Percentiles rank a stretch among this genome's conserved stretches.
These are phyloP conservation scores for Chelonia mydas DNA, from an alignment of 2,797 vertebrate genomes.

Conservation along the genomic window DNA sequence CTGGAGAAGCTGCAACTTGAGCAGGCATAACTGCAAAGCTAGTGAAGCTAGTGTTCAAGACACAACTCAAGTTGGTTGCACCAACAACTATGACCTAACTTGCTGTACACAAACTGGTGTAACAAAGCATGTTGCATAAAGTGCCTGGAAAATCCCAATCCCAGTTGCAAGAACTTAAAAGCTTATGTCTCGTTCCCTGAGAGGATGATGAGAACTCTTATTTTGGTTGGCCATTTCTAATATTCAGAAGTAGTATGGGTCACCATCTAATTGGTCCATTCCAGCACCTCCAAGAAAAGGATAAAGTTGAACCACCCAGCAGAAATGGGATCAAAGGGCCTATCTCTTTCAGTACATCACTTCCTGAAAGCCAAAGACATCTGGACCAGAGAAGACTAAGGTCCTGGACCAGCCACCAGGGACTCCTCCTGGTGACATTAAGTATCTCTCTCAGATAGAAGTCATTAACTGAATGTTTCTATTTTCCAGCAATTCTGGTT, in stretches of 20 bases:
- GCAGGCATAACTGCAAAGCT: not conserved
- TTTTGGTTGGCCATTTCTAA: not conserved
- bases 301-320: not conserved
- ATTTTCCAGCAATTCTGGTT: not conserved
- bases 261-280: not conserved
- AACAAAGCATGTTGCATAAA: not conserved
- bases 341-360: not conserved
- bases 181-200: not conserved
- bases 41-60: not conserved
- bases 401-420: not conserved
- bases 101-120: not conserved
- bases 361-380: not conserved
- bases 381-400: not conserved
- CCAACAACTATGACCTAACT: not conserved
- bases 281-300: not conserved
- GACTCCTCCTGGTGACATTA: not conserved
- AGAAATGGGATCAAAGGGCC: not conserved
- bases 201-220: not conserved
- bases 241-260: not conserved
- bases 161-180: not conserved
- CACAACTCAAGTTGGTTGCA: not conserved
- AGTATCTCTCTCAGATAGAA: not conserved
- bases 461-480: not conserved
- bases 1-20: not conserved
- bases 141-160: not conserved